Percentiles rank a stretch among this genome's conserved stretches.
Evolutionary conservation across 2,797 vertebrate species (phyloP).

Genomic region (Syncerus caffer): DNA sequence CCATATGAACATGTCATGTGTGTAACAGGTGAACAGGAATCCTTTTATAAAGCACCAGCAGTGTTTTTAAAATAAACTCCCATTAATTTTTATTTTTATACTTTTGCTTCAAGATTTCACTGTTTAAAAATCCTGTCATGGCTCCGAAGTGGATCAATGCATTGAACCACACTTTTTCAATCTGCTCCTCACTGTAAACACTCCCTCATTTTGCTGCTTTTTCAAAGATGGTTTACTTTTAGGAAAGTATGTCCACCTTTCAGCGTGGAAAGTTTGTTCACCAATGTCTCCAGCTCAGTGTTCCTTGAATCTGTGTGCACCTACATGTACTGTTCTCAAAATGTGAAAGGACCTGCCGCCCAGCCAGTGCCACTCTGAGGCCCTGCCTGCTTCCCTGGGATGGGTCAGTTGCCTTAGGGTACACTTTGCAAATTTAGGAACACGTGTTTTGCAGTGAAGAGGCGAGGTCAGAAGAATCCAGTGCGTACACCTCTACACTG

Average conservation of each 20-base stretch:
- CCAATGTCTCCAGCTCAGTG: neutral
- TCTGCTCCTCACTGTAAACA: neutral
- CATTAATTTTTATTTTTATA: neutral
- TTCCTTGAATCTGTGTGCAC: neutral
- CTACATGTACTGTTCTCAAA: neutral
- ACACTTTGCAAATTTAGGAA: neutral
- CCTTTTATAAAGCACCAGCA: constrained; percentile 55
- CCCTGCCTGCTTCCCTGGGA: neutral
- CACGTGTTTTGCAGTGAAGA: neutral
- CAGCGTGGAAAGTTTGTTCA: neutral
- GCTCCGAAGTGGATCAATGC: neutral
- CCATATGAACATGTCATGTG: neutral
- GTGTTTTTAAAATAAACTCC: constrained; percentile 47
- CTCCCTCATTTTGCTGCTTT: neutral
- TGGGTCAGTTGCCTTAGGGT: neutral
- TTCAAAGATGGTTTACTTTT: neutral
- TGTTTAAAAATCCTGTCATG: neutral
- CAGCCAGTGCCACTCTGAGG: neutral
- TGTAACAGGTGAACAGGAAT: neutral
- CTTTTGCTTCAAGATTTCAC: neutral
- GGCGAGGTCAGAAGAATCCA: neutral
- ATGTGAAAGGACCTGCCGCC: neutral
- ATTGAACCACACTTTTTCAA: neutral
- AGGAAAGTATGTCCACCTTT: neutral
- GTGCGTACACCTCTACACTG: neutral